These are phyloP conservation scores for Achatina immaculata DNA, from an alignment of 1,140 invertebrate species.

Conservation along the genomic window DNA sequence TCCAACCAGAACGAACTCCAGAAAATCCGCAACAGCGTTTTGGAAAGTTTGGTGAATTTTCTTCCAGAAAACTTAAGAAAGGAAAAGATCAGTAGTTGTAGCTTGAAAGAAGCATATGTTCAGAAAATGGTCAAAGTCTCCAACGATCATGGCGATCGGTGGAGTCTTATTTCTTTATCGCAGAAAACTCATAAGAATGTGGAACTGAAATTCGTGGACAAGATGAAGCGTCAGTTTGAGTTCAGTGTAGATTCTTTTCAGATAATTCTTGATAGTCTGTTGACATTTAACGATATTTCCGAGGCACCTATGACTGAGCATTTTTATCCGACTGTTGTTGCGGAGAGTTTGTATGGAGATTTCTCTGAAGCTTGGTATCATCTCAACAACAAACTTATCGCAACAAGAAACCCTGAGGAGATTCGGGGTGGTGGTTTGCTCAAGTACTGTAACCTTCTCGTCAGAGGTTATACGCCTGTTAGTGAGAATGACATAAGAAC, in stretches of 20 bases:
- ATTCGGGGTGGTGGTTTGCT: slow-evolving; percentile 98
- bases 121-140: slow-evolving; percentile 99
- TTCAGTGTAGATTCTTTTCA: slow-evolving; percentile 99
- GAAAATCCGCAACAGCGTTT: slow-evolving; percentile 92
- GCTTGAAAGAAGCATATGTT: slow-evolving; percentile 98
- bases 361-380: slow-evolving; percentile 95
- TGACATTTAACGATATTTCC: slow-evolving; percentile 95
- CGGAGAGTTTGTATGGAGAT: slow-evolving; percentile 97
- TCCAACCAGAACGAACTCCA: slow-evolving; percentile 78
- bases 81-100: slow-evolving; percentile 93
- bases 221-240: slow-evolving; percentile 98
- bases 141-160: slow-evolving; percentile 81
- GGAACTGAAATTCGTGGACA: slow-evolving; percentile 99
- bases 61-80: slow-evolving; percentile 91
- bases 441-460: slow-evolving; percentile 97
- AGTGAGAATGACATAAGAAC: slow-evolving; percentile 87
- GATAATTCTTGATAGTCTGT: slow-evolving; percentile 95
- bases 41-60: slow-evolving; percentile 92
- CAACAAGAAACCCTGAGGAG: slow-evolving; percentile 96
- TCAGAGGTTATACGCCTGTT: slow-evolving; percentile 90
- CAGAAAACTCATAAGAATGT: slow-evolving; percentile 87
- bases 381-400: slow-evolving; percentile 92
- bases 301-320: slow-evolving; percentile 89
- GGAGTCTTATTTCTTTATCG: slow-evolving; percentile 97
- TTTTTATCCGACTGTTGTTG: slow-evolving; percentile 96